A percentile compares a stretch with the other conserved stretches of the same genome.
phyloP scores from a whole-genome alignment of 2,888 invertebrate genomes.

The Frankliniella intonsa region DNA sequence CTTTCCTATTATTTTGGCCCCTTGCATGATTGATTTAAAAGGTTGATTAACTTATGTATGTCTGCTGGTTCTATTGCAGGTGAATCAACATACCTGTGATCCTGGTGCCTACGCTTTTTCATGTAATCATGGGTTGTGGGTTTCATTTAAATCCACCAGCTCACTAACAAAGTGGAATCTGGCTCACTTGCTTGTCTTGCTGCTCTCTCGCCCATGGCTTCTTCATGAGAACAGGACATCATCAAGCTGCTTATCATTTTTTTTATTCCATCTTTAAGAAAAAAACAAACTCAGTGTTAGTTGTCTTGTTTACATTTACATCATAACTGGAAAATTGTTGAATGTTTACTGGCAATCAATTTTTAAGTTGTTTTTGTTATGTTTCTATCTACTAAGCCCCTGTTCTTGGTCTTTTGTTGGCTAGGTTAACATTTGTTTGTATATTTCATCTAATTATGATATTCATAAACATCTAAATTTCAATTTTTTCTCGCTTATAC shows the following conservation, averaged over 20 bases:
- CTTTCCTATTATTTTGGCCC: background rate
- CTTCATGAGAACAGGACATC: background rate
- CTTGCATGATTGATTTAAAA: background rate
- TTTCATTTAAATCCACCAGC: background rate
- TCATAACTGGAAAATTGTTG: background rate
- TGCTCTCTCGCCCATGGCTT: background rate
- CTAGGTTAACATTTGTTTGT: too few relatives aligned
- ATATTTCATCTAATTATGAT: background rate
- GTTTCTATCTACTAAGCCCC: background rate
- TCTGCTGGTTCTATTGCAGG: constrained; percentile 8
- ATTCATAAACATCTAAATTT: background rate
- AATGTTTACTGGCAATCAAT: background rate
- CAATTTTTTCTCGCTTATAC: background rate
- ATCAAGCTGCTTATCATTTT: background rate
- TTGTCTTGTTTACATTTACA: background rate
- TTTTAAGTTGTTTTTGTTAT: background rate
- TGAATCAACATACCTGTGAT: constrained; percentile 24
- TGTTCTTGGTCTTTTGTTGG: too few relatives aligned
- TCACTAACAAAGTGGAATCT: background rate
- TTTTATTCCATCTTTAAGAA: background rate
- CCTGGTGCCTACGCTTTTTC: constrained; percentile 11
- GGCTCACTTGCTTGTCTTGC: background rate
- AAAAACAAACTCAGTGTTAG: background rate
- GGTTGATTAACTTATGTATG: background rate
- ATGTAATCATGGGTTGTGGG: background rate